These are phyloP conservation scores for Drosophila pullipes DNA, from an alignment of 2,888 invertebrate species.

Conservation along the genomic window DNA sequence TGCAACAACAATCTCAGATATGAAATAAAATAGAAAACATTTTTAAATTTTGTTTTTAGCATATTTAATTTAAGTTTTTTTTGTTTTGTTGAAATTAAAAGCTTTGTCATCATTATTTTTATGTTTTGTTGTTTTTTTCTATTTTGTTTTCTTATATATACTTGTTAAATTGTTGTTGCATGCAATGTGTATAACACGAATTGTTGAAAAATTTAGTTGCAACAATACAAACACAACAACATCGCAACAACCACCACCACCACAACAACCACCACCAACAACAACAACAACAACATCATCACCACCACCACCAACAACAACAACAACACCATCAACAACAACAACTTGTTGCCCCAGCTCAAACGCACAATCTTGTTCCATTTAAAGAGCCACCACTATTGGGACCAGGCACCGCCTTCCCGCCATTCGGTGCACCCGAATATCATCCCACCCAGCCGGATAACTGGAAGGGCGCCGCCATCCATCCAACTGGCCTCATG, in stretches of 20 bases:
- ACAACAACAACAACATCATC: slow-evolving; percentile 44
- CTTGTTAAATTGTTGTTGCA: slow-evolving; percentile 70
- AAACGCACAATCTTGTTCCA: slow-evolving; percentile 84
- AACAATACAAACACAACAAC: slow-evolving; percentile 60
- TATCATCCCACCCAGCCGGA: slow-evolving; percentile 85
- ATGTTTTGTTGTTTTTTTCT: slow-evolving; percentile 46
- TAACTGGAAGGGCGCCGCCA: slow-evolving; percentile 85
- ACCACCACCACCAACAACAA: slow-evolving; percentile 50
- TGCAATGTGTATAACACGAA: slow-evolving; percentile 59
- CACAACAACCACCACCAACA: slow-evolving; percentile 41
- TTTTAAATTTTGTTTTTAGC: slow-evolving; percentile 16
- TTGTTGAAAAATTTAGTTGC: slow-evolving; percentile 47
- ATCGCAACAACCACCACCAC: slow-evolving; percentile 55
- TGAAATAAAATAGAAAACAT: slow-evolving; percentile 18
- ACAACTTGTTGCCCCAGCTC: slow-evolving; percentile 76
- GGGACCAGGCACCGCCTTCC: slow-evolving; percentile 85
- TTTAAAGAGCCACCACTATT: slow-evolving; percentile 86
- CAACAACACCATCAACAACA: slow-evolving; percentile 69
- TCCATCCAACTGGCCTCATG: slow-evolving; percentile 87
- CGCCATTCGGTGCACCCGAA: slow-evolving; percentile 85
- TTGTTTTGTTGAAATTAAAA: slow-evolving; percentile 17
- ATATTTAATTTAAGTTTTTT: slow-evolving; percentile 23
- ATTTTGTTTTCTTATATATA: slow-evolving; percentile 31
- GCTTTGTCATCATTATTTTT: slow-evolving; percentile 36
- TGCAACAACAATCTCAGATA: slow-evolving; percentile 66